Evolutionary conservation across 1,140 invertebrate species (phyloP).

Genomic region (Drosophila sulfurigaster): DNA sequence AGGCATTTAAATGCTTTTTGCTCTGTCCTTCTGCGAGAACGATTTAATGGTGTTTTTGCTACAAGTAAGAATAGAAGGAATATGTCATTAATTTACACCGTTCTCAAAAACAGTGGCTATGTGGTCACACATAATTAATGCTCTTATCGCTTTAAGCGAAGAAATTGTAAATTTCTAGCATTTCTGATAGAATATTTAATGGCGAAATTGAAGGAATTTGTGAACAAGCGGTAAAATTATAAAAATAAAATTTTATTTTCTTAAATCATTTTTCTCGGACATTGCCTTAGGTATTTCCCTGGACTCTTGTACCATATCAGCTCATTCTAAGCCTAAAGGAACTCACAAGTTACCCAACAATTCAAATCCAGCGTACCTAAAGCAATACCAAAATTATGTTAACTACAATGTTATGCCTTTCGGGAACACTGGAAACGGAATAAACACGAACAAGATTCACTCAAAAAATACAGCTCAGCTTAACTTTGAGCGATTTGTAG

Average conservation of each 20-base stretch:
- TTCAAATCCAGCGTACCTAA: conserved; percentile 30
- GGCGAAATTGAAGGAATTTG: no score
- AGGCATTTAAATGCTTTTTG: conserved; percentile 63
- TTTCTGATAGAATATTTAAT: neutral
- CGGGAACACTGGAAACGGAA: conserved; percentile 37
- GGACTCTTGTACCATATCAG: neutral
- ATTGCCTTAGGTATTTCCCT: neutral
- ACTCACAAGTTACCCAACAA: conserved; percentile 59
- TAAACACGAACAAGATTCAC: neutral
- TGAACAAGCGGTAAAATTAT: no score
- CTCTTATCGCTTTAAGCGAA: no score
- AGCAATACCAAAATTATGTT: conserved; percentile 19
- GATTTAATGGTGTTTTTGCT: conserved; percentile 72
- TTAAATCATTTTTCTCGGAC: neutral
- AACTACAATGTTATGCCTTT: conserved; percentile 30
- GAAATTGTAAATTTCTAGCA: neutral
- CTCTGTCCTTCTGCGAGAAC: conserved; percentile 58
- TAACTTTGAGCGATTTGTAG: conserved; percentile 20
- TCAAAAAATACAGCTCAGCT: conserved; percentile 33
- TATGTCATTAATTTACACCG: conserved; percentile 35
- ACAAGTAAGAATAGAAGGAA: conserved; percentile 37
- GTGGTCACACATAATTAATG: neutral
- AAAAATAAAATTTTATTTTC: no score
- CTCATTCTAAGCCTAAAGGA: conserved; percentile 9
- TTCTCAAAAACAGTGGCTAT: neutral